phyloP scores from a whole-genome alignment of 2,113 vertebrate species.

The Sebastes fasciatus region DNA sequence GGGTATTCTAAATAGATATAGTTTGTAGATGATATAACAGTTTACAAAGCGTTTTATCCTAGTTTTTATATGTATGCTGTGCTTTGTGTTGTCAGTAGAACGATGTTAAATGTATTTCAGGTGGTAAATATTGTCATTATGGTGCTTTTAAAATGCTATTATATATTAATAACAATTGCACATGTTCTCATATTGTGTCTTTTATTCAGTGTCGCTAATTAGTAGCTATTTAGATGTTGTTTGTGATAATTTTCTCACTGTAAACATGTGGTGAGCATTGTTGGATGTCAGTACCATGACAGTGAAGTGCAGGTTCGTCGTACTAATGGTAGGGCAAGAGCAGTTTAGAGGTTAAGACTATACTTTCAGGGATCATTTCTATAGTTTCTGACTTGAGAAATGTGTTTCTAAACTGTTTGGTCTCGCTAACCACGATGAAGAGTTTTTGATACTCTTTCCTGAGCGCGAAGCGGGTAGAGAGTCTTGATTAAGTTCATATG shows the following conservation, averaged over 20 bases:
- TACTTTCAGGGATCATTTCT: constrained; percentile 85
- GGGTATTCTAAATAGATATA: constrained; percentile 10
- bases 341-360: neutral
- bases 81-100: neutral
- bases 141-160: neutral
- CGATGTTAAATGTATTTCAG: neutral
- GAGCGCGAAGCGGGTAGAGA: constrained; percentile 66
- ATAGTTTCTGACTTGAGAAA: too few relatives aligned
- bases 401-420: constrained; percentile 71
- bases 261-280: accelerated
- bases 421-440: constrained; percentile 79
- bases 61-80: accelerated
- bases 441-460: constrained; percentile 30
- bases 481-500: neutral
- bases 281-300: constrained; percentile 16
- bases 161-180: too few relatives aligned
- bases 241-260: accelerated
- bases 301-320: accelerated
- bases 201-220: too few relatives aligned
- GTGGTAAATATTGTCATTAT: neutral
- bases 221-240: too few relatives aligned
- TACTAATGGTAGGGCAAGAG: accelerated
- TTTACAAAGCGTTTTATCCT: accelerated
- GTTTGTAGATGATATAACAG: neutral
- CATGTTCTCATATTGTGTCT: neutral